Evolutionary conservation across 2,113 vertebrate species (phyloP), one percentile per base, ranked within the genome.

Genomic region (Rhagologus leucostigma): DNA sequence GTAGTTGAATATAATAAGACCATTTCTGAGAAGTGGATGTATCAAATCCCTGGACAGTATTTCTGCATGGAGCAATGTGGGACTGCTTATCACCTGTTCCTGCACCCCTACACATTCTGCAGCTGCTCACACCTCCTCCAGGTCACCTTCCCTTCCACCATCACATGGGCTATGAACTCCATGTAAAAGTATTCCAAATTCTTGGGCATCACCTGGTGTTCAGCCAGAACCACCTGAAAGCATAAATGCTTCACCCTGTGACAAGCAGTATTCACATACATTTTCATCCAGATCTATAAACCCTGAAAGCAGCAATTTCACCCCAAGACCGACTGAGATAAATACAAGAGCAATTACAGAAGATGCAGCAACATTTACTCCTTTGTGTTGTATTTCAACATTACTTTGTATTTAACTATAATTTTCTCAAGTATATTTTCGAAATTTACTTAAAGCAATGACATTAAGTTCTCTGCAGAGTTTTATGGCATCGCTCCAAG

Each of bases 261-360:
- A 64, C 30, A 74, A 75, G 39, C 55, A 37, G 13, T 2, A 19
- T n/a, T 74, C 56, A 52, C 10, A 21, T 2, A 44, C 21, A 75
- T 30, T 73, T 93, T 68, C 68, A 71, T 56, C 10, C 37, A 79
- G 23, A n/a, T 62, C 79, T 70, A 33, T 62, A 84, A 71, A 74
- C 13, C 42, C 30, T 27, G 32, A 82, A 89, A 94, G 37, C 49
- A 65, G 67, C 24, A 64, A 56, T 87, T 91, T 79, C 49, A 74
- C 23, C 30, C 37, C 21, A 47, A 62, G 41, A 56, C 39, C 32
- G 82, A 32, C 49, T 49, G 69, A 62, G 53, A 87, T 41, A 92
- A 93, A 86, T 30, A 37, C 41, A 77, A 56, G 29, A 56, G 20
- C 64, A 85, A n/a, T 84, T 79, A 76, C n/a, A 76, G 82, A 91